These are phyloP conservation scores for Camponotus vicinus DNA, from an alignment of 1,140 invertebrate species.

Conservation along the genomic window DNA sequence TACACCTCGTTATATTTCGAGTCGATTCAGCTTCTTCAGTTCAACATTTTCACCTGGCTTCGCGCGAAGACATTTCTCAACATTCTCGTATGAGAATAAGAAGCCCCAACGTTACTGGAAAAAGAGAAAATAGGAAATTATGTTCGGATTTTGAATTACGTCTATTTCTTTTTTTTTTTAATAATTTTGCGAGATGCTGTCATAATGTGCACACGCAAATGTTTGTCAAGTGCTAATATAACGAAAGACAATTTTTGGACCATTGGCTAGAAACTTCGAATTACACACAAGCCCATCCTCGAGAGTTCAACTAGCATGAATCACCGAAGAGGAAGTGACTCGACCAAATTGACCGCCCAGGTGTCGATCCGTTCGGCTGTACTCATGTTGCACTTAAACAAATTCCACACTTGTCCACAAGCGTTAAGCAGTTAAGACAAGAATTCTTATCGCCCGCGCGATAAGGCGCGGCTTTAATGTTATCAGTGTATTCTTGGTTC, in stretches of 20 bases:
- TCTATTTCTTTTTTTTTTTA: slow-evolving; percentile 21
- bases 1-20: background rate
- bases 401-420: slow-evolving; percentile 26
- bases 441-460: slow-evolving; percentile 31
- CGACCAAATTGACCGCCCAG: slow-evolving; percentile 30
- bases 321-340: slow-evolving; percentile 58
- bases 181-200: background rate
- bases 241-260: background rate
- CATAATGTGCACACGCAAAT: too few relatives aligned
- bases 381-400: slow-evolving; percentile 61
- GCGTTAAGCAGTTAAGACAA: background rate
- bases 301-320: slow-evolving; percentile 49
- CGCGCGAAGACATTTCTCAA: too few relatives aligned
- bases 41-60: too few relatives aligned
- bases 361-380: slow-evolving; percentile 63
- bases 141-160: too few relatives aligned
- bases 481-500: slow-evolving; percentile 35
- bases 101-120: background rate
- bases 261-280: background rate
- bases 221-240: background rate
- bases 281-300: background rate
- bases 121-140: too few relatives aligned
- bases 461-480: slow-evolving; percentile 50
- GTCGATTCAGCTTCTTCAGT: too few relatives aligned
- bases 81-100: background rate